These are phyloP conservation scores for Troglohyphantes excavatus DNA, from an alignment of 2,888 invertebrate species.

Conservation along the genomic window DNA sequence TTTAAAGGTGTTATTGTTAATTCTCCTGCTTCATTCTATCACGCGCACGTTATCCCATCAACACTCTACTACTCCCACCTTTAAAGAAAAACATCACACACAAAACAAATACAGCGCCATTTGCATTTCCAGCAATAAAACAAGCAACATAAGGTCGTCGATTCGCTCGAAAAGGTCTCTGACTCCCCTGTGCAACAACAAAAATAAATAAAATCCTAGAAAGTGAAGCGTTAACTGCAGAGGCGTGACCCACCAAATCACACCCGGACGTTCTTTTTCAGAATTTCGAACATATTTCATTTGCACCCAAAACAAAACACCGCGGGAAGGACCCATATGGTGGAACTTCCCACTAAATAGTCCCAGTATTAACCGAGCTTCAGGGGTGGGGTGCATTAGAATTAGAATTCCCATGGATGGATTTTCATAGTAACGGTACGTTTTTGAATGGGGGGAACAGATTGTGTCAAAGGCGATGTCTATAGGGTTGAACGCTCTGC, in stretches of 20 bases:
- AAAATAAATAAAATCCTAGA: not conserved
- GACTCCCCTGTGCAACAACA: constrained; percentile 14
- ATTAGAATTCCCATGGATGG: too few relatives aligned
- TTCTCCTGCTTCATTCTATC: too few relatives aligned
- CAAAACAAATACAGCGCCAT: not conserved
- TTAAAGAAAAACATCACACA: not conserved
- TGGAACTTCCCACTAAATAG: not conserved
- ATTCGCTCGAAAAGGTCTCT: constrained; percentile 44
- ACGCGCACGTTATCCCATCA: too few relatives aligned
- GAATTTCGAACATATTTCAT: not conserved
- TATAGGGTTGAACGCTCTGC: too few relatives aligned
- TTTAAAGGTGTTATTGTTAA: too few relatives aligned
- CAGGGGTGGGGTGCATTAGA: too few relatives aligned
- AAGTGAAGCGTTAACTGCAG: not conserved
- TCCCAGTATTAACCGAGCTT: too few relatives aligned
- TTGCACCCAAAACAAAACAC: not conserved
- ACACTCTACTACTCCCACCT: not conserved
- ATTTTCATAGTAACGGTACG: too few relatives aligned
- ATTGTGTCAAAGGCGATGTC: too few relatives aligned
- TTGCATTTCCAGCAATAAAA: not conserved
- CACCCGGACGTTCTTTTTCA: constrained; percentile 57
- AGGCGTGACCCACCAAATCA: constrained; percentile 47
- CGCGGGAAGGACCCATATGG: constrained; percentile 2
- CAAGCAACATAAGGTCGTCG: constrained; percentile 40
- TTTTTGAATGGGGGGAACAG: too few relatives aligned